Conservation (phyloP, 2,113 vertebrate genomes). For the Apteryx owenii region DNA sequence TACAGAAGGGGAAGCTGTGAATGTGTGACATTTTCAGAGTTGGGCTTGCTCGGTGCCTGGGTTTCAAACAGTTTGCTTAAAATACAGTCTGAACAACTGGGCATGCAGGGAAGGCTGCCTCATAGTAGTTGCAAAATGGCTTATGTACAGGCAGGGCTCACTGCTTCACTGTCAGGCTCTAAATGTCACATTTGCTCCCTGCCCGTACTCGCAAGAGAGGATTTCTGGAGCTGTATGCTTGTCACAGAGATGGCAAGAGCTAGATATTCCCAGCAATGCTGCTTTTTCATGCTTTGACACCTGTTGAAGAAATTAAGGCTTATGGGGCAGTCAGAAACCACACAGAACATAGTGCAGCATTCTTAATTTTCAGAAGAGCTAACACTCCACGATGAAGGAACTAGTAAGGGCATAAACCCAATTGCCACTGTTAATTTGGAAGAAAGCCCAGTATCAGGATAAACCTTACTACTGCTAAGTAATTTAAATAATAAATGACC, state of each 20-base stretch:
- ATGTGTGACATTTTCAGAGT: not conserved
- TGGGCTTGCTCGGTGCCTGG: not conserved
- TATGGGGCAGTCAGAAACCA: not conserved
- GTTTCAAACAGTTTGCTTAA: not conserved
- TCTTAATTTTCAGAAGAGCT: too few relatives aligned
- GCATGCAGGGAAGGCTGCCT: not conserved
- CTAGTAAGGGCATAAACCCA: too few relatives aligned
- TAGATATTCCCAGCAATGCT: not conserved
- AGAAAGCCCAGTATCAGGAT: not conserved
- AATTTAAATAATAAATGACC: not conserved
- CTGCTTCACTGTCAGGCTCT: not conserved
- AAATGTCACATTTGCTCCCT: not conserved
- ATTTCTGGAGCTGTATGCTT: not conserved
- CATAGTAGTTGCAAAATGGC: not conserved
- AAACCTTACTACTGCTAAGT: not conserved
- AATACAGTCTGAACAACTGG: not conserved
- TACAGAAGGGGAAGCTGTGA: not conserved
- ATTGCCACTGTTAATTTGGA: not conserved
- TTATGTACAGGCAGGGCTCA: not conserved
- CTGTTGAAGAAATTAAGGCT: not conserved
- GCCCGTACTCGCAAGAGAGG: not conserved
- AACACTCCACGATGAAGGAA: too few relatives aligned
- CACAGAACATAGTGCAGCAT: too few relatives aligned
- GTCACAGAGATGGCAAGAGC: not conserved
- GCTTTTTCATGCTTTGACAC: not conserved